These are phyloP conservation scores for Astyanax mexicanus DNA, from an alignment of 2,797 vertebrate species.

Conservation along the genomic window DNA sequence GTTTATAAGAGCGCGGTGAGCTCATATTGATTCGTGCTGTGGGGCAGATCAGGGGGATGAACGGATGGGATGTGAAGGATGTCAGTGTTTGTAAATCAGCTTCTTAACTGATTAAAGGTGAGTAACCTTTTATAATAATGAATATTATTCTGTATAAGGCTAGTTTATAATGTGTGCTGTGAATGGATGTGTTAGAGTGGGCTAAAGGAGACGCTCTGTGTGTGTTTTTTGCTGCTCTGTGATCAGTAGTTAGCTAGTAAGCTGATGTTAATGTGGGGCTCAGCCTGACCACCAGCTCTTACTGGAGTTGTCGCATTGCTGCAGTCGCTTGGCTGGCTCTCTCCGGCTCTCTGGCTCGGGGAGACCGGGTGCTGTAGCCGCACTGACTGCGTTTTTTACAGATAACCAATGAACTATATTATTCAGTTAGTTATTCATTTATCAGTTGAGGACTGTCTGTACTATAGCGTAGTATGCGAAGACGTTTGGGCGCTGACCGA, in stretches of 20 bases:
- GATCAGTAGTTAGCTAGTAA: neutral
- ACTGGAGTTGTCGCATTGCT: slow-evolving; percentile 57
- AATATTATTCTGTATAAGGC: neutral
- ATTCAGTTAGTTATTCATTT: too few species aligned
- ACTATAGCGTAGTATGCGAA: too few species aligned
- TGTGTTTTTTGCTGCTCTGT: neutral
- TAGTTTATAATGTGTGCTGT: neutral
- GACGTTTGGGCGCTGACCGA: neutral
- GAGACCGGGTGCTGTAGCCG: slow-evolving; percentile 5
- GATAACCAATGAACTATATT: too few species aligned
- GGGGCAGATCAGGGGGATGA: neutral
- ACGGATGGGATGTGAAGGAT: neutral
- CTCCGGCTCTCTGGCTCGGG: too few species aligned
- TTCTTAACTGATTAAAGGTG: neutral
- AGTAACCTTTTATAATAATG: too few species aligned
- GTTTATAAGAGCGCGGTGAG: neutral
- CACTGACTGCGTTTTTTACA: neutral
- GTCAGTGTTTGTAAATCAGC: neutral
- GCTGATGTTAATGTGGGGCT: slow-evolving; percentile 1
- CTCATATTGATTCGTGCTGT: neutral
- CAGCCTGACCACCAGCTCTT: slow-evolving; percentile 3
- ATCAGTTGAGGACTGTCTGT: too few species aligned
- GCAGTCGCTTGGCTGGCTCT: too few species aligned
- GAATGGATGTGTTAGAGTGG: too few species aligned
- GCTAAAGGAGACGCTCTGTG: neutral